phyloP scores from a whole-genome alignment of 2,113 vertebrate species.

The Psilopsiagon aurifrons region DNA sequence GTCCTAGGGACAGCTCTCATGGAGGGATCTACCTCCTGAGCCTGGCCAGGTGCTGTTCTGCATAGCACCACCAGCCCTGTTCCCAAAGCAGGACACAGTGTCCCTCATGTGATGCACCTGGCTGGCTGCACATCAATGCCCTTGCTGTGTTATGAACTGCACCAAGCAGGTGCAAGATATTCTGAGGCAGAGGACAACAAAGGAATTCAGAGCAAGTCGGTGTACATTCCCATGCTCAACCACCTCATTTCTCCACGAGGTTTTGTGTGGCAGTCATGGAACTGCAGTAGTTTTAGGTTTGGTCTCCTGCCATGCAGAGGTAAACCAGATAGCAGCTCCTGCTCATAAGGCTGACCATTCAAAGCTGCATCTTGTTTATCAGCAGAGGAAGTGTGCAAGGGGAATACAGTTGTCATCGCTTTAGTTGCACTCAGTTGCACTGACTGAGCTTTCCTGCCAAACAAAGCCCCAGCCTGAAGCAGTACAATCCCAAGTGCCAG shows the following conservation, averaged over 20 bases:
- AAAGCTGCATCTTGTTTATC: fast-evolving
- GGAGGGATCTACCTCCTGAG: background rate
- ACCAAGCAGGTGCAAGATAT: background rate
- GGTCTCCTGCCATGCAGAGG: background rate
- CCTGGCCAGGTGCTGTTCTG: fast-evolving
- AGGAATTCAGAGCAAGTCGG: background rate
- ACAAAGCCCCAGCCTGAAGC: background rate
- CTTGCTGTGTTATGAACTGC: background rate
- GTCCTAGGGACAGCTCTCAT: background rate
- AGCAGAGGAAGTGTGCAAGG: fast-evolving
- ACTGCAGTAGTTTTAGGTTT: background rate
- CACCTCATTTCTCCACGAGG: fast-evolving
- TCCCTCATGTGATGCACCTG: background rate
- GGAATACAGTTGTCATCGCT: fast-evolving
- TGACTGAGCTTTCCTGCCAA: background rate
- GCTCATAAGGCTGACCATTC: fast-evolving
- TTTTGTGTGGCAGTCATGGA: background rate
- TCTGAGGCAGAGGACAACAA: fast-evolving
- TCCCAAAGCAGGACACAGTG: background rate
- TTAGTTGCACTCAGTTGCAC: background rate
- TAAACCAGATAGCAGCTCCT: background rate
- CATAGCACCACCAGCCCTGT: fast-evolving
- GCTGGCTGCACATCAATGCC: background rate
- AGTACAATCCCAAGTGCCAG: background rate
- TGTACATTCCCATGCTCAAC: fast-evolving